Percentiles rank a stretch among this genome's conserved stretches.
phyloP scores from a whole-genome alignment of 2,797 vertebrate species.

The Strix occidentalis region DNA sequence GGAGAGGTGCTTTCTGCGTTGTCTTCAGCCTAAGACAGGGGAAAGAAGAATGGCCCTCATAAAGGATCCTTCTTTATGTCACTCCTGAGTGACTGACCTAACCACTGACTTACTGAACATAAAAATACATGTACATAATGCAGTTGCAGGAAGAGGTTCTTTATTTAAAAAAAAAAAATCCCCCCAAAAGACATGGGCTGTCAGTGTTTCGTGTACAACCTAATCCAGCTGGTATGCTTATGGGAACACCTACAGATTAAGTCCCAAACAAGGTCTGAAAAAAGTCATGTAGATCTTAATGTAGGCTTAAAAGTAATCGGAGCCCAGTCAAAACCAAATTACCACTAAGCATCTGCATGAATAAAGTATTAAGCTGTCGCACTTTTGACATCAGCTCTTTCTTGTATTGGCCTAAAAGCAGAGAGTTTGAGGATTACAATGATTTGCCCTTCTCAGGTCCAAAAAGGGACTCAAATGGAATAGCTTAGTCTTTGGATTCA shows the following conservation, averaged over 20 bases:
- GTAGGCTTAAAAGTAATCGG: background rate
- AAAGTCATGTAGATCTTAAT: background rate
- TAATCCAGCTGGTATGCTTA: background rate
- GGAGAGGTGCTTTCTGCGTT: background rate
- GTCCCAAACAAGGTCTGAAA: background rate
- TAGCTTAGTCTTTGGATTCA: background rate
- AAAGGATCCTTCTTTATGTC: background rate
- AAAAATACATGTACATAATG: background rate
- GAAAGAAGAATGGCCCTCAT: background rate
- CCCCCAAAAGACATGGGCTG: background rate
- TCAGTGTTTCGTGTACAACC: background rate
- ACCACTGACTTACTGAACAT: background rate
- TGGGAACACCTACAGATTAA: background rate
- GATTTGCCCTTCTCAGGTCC: background rate
- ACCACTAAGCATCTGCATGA: background rate
- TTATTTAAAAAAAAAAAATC: background rate
- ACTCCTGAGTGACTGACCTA: background rate
- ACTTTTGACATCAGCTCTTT: background rate
- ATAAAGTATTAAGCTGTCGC: background rate
- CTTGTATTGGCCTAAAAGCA: background rate
- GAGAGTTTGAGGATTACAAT: background rate
- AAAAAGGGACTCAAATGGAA: background rate
- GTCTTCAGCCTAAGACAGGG: background rate
- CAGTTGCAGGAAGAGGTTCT: background rate
- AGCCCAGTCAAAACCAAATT: background rate